Percentiles rank a stretch among this genome's conserved stretches.
These are phyloP conservation scores for Cremastinae sp. DNA, from an alignment of 2,888 invertebrate genomes.

Conservation along the genomic window DNA sequence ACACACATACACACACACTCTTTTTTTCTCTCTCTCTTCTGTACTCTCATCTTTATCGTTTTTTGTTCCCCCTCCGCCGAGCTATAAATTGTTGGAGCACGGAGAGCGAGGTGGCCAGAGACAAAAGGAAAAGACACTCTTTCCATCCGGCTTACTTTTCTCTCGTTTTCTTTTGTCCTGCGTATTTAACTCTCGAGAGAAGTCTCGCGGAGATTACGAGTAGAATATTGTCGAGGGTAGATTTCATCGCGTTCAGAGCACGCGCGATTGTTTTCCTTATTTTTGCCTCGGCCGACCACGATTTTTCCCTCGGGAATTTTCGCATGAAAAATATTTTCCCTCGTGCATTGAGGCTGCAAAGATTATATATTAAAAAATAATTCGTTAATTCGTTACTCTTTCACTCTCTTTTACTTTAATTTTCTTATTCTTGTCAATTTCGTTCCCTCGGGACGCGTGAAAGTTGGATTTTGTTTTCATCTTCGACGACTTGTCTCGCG, in stretches of 20 bases:
- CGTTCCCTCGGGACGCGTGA: too few relatives aligned
- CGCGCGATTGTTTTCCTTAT: slow-evolving; percentile 56
- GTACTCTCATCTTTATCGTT: slow-evolving; percentile 41
- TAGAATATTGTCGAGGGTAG: slow-evolving; percentile 71
- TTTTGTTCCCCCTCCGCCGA: slow-evolving; percentile 65
- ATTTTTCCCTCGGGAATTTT: slow-evolving; percentile 15
- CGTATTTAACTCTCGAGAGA: slow-evolving; percentile 76
- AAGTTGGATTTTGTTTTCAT: neutral
- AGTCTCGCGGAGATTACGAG: slow-evolving; percentile 74
- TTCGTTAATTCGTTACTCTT: too few relatives aligned
- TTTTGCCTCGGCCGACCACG: slow-evolving; percentile 32
- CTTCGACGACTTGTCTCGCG: slow-evolving; percentile 8
- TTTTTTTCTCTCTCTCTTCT: slow-evolving; percentile 57
- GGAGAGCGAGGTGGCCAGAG: slow-evolving; percentile 73
- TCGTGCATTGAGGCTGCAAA: too few relatives aligned
- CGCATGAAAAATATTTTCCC: too few relatives aligned
- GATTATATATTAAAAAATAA: too few relatives aligned
- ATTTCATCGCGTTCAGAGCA: slow-evolving; percentile 54
- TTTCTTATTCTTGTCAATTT: too few relatives aligned
- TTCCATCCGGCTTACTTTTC: slow-evolving; percentile 35
- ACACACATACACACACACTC: too few relatives aligned
- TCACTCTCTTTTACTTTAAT: too few relatives aligned
- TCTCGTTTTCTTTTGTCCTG: slow-evolving; percentile 68
- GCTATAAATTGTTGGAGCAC: slow-evolving; percentile 76
- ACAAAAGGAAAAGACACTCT: slow-evolving; percentile 74